phyloP scores from a whole-genome alignment of 2,797 vertebrate species.

The Thamnophis elegans region DNA sequence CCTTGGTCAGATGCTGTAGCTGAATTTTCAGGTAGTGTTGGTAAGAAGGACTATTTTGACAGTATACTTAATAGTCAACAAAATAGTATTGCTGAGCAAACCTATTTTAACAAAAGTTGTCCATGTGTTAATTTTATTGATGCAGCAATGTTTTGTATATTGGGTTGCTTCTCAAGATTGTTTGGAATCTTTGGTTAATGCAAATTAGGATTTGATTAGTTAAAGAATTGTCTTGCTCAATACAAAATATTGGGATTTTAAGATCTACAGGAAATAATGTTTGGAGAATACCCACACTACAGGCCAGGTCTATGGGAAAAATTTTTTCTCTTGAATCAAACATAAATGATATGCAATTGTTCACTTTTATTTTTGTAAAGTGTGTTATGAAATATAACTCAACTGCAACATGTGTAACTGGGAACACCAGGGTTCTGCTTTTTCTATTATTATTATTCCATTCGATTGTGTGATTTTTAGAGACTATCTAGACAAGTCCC shows the following conservation, averaged over 20 bases:
- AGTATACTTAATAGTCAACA: neutral
- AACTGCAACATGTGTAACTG: neutral
- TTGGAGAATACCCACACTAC: neutral
- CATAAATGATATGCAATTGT: neutral
- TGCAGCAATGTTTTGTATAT: neutral
- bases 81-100: neutral
- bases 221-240: neutral
- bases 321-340: neutral
- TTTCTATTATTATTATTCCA: no score
- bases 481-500: neutral
- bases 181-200: neutral
- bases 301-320: neutral
- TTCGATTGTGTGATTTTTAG: no score
- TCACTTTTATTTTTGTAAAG: neutral
- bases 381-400: neutral
- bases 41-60: neutral
- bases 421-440: neutral
- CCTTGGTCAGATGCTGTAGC: neutral
- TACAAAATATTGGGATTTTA: neutral
- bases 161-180: neutral
- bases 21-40: neutral
- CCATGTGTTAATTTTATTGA: neutral
- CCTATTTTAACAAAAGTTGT: neutral
- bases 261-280: neutral
- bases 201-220: neutral